Conservation (phyloP, 2,888 invertebrate species). For the Sinhomidia bicolor region DNA sequence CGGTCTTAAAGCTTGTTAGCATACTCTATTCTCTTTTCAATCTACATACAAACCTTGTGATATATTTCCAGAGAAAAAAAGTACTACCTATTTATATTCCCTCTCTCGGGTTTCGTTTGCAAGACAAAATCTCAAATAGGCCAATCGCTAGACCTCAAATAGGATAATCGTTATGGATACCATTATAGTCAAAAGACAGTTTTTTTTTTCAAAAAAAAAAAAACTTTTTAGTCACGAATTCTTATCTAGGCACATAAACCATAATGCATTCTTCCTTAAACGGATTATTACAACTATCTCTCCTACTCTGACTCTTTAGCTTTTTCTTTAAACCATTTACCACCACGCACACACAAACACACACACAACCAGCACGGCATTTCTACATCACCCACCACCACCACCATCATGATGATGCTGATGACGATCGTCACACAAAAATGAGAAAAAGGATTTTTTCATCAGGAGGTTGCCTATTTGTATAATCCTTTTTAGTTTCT, state of each 20-base stretch:
- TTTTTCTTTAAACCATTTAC: not conserved
- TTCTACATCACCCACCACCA: slow-evolving; percentile 12
- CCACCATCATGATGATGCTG: not conserved
- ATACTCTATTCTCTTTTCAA: not conserved
- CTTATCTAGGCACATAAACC: not conserved
- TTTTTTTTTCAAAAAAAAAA: too few species aligned
- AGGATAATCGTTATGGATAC: too few species aligned
- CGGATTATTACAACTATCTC: too few species aligned
- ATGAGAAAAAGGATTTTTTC: slow-evolving; percentile 7
- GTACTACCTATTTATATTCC: not conserved
- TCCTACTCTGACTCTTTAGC: not conserved
- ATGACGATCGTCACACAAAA: not conserved
- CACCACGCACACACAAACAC: not conserved
- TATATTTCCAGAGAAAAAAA: too few species aligned
- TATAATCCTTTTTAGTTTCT: not conserved
- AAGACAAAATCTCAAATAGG: too few species aligned
- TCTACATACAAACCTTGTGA: not conserved
- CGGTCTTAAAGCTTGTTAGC: not conserved
- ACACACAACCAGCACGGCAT: slow-evolving; percentile 1
- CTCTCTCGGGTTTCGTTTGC: not conserved
- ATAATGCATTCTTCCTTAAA: slow-evolving; percentile 21
- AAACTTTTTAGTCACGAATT: too few species aligned
- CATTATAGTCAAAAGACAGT: too few species aligned
- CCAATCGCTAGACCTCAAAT: too few species aligned
- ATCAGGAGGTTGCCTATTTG: not conserved